A percentile compares a stretch with the other conserved stretches of the same genome.
Evolutionary conservation across 2,797 vertebrate species (phyloP).

Genomic region (Mormyrops boulengeri): DNA sequence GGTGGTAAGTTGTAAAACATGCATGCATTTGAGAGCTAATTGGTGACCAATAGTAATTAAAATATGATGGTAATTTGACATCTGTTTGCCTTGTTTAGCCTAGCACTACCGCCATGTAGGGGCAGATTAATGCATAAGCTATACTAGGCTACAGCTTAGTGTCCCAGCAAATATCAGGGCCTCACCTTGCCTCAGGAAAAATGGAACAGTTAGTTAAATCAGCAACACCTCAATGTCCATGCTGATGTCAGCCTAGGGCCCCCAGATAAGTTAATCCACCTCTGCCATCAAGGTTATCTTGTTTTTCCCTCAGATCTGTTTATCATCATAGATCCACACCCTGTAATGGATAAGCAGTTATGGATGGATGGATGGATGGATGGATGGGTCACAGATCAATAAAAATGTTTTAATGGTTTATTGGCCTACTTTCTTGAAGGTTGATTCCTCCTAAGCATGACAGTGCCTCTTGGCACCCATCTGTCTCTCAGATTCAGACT

Average conservation of each 20-base stretch:
- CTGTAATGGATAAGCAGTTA: background rate
- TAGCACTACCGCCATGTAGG: background rate
- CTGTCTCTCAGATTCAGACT: background rate
- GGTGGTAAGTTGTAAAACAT: background rate
- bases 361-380: background rate
- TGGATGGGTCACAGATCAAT: background rate
- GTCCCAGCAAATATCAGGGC: background rate
- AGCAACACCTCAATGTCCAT: background rate
- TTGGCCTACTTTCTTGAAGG: background rate
- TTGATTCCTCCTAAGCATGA: background rate
- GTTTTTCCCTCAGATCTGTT: background rate
- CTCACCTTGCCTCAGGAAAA: background rate
- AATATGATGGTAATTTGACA: background rate
- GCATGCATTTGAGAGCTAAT: background rate
- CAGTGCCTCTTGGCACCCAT: background rate
- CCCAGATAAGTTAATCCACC: background rate
- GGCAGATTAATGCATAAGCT: background rate
- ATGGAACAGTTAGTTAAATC: background rate
- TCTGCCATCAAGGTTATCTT: background rate
- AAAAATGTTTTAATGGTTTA: background rate
- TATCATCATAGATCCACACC: background rate
- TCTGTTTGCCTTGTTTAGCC: background rate
- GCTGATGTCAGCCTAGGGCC: background rate
- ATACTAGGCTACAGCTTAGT: background rate
- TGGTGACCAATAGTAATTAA: background rate